Evolutionary conservation across 2,888 invertebrate species (phyloP).

Genomic region (Micoletzkya japonica): DNA sequence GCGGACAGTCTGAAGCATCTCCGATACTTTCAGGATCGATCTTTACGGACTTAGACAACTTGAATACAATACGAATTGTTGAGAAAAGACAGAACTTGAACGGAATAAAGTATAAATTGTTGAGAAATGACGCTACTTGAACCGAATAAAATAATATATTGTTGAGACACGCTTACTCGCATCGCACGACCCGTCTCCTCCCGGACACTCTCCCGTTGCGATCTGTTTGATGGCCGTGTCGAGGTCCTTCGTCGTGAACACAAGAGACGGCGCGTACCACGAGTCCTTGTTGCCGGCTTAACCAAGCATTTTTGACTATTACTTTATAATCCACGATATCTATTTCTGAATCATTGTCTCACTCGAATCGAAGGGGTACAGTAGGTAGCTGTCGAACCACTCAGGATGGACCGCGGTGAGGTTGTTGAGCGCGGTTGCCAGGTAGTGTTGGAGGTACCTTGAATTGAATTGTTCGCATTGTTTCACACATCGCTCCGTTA

Average conservation of each 20-base stretch:
- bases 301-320: conserved; percentile 17
- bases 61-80: too few species aligned
- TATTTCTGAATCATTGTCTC: conserved; percentile 14
- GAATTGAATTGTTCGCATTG: neutral
- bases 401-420: conserved; percentile 40
- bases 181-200: too few species aligned
- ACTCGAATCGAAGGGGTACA: conserved; percentile 56
- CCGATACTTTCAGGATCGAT: too few species aligned
- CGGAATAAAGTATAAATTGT: too few species aligned
- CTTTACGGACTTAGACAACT: too few species aligned
- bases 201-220: conserved; percentile 29
- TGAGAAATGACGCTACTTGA: too few species aligned
- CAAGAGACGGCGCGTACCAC: conserved; percentile 39
- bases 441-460: conserved; percentile 28
- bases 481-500: neutral
- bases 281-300: conserved; percentile 41
- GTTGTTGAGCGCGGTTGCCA: conserved; percentile 38
- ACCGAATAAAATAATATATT: too few species aligned
- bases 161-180: too few species aligned
- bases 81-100: too few species aligned
- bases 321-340: neutral
- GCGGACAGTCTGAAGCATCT: conserved; percentile 44
- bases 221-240: conserved; percentile 36
- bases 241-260: conserved; percentile 41
- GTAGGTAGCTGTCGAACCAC: conserved; percentile 51